Percentiles rank a stretch among this genome's conserved stretches.
Conservation (phyloP, 2,888 invertebrate genomes). For the Thyatira batis region DNA sequence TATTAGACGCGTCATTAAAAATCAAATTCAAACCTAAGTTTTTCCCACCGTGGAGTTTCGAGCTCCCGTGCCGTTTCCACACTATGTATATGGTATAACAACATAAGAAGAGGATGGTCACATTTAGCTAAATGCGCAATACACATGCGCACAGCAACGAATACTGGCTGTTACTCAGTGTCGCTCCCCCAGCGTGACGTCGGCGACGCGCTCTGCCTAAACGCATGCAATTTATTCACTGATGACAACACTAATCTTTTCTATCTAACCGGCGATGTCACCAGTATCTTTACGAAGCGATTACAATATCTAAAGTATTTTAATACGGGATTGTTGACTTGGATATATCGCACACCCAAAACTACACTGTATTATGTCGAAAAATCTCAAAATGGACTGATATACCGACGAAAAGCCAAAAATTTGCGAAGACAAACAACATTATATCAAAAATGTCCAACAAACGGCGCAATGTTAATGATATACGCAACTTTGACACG, state of each 20-base stretch:
- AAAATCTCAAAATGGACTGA: too few relatives aligned
- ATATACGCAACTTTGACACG: too few relatives aligned
- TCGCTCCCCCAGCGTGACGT: constrained; percentile 24
- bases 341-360: too few relatives aligned
- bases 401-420: too few relatives aligned
- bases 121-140: constrained; percentile 6
- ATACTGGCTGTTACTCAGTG: constrained; percentile 24
- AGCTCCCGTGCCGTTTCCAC: neutral
- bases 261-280: constrained; percentile 1
- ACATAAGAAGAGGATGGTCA: neutral
- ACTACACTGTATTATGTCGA: neutral
- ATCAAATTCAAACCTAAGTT: neutral
- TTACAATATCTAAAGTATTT: constrained; percentile 3
- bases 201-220: constrained; percentile 17
- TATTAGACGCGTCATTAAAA: neutral
- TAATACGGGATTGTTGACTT: too few relatives aligned
- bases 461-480: too few relatives aligned
- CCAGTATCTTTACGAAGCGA: neutral
- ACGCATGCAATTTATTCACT: constrained; percentile 22
- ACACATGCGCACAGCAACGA: constrained; percentile 12
- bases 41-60: neutral
- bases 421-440: too few relatives aligned
- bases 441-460: too few relatives aligned
- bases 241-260: constrained; percentile 23
- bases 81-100: neutral